Evolutionary conservation across 2,888 invertebrate species (phyloP).

Genomic region (Coelopa pilipes): DNA sequence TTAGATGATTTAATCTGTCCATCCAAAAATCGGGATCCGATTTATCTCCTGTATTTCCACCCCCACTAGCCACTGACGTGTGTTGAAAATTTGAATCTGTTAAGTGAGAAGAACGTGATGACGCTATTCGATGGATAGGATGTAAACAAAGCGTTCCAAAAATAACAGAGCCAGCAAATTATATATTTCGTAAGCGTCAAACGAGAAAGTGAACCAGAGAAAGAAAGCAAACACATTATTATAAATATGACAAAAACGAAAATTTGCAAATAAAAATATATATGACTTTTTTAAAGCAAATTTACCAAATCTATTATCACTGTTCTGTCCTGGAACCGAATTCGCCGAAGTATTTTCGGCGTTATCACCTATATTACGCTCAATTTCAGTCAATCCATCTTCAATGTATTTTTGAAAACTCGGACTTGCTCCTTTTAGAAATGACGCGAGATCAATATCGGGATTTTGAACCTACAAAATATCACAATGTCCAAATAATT

Average conservation of each 20-base stretch:
- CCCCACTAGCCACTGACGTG: conserved; percentile 35
- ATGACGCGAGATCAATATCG: conserved; percentile 64
- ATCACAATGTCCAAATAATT: too few relatives aligned
- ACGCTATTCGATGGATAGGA: conserved; percentile 2
- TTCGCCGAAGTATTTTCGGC: conserved; percentile 12
- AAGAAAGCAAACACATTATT: not conserved
- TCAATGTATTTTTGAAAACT: conserved; percentile 67
- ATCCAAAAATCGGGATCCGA: conserved; percentile 66
- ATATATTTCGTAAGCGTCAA: not conserved
- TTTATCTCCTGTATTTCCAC: conserved; percentile 45
- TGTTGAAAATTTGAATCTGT: conserved; percentile 53
- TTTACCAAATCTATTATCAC: conserved; percentile 48
- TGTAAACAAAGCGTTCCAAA: not conserved
- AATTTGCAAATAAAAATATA: too few relatives aligned
- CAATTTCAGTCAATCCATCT: conserved; percentile 66
- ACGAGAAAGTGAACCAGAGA: not conserved
- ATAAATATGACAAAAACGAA: too few relatives aligned
- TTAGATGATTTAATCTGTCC: conserved; percentile 62
- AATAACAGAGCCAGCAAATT: conserved; percentile 15
- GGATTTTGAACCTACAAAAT: conserved; percentile 61
- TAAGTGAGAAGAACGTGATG: conserved; percentile 45
- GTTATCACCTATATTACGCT: conserved; percentile 53
- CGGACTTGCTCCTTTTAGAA: conserved; percentile 65
- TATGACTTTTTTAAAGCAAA: not conserved
- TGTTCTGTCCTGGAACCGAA: not conserved